These are phyloP conservation scores for Malurus alboscapulatus DNA, from an alignment of 2,113 vertebrate species.

Conservation along the genomic window DNA sequence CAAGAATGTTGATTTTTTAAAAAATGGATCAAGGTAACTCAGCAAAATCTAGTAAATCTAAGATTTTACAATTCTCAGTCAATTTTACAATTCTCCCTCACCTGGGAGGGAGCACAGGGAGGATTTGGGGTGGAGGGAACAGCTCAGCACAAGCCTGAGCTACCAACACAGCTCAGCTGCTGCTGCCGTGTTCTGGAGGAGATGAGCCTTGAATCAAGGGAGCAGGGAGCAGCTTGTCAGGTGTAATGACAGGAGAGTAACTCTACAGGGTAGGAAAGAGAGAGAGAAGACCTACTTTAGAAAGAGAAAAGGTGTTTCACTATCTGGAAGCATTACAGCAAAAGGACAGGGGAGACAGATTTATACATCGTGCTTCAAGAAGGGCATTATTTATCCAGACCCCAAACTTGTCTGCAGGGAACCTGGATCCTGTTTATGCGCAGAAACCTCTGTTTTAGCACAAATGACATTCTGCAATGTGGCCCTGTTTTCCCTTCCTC, in stretches of 20 bases:
- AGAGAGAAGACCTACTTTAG: not conserved
- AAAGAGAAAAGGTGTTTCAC: not conserved
- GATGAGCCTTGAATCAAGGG: not conserved
- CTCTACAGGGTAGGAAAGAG: not conserved
- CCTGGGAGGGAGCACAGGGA: accelerated
- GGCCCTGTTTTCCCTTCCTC: not conserved
- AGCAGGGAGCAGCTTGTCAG: not conserved
- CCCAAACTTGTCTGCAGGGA: not conserved
- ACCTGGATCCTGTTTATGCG: not conserved
- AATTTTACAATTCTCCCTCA: not conserved
- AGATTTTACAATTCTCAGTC: not conserved
- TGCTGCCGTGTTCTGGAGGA: not conserved
- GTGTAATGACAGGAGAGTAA: not conserved
- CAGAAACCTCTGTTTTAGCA: not conserved
- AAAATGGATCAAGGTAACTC: not conserved
- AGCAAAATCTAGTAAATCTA: not conserved
- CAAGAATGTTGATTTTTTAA: not conserved
- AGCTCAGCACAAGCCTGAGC: accelerated
- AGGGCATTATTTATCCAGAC: not conserved
- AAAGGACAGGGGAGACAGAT: not conserved
- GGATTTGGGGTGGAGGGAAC: accelerated
- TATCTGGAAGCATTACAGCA: not conserved
- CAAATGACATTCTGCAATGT: not conserved
- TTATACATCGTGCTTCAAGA: not conserved
- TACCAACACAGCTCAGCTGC: not conserved